phyloP scores from a whole-genome alignment of 1,140 invertebrate species.

The Mycetomoellerius zeteki region DNA sequence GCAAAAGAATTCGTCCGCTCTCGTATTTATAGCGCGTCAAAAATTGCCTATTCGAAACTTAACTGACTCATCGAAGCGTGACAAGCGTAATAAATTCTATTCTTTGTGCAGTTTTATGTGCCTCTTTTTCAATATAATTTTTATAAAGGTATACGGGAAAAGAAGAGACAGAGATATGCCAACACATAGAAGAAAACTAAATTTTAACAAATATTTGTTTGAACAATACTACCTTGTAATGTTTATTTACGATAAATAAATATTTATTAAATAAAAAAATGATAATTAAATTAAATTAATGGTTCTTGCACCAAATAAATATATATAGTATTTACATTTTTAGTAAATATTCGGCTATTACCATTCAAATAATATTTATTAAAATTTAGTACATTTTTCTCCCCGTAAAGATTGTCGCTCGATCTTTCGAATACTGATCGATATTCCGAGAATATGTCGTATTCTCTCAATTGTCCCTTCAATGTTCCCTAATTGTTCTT shows the following conservation, averaged over 20 bases:
- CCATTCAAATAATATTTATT: no score
- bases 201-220: no score
- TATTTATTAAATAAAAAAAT: no score
- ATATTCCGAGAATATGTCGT: neutral
- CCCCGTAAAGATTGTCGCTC: neutral
- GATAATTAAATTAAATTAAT: no score
- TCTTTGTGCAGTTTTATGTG: neutral
- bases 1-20: constrained; percentile 1
- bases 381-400: no score
- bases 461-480: neutral
- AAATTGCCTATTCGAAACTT: neutral
- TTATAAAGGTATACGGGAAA: no score
- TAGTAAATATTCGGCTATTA: no score
- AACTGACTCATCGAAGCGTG: neutral
- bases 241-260: no score
- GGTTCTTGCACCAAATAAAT: no score
- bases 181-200: no score
- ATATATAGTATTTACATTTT: no score
- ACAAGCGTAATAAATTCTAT: neutral
- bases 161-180: neutral
- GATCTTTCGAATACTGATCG: neutral
- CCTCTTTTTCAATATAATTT: neutral
- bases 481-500: neutral
- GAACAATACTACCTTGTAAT: no score
- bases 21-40: constrained; percentile 7